Base-by-base conservation (phyloP, 2,888 invertebrate species). In the Drosophila multiciliata region DNA sequence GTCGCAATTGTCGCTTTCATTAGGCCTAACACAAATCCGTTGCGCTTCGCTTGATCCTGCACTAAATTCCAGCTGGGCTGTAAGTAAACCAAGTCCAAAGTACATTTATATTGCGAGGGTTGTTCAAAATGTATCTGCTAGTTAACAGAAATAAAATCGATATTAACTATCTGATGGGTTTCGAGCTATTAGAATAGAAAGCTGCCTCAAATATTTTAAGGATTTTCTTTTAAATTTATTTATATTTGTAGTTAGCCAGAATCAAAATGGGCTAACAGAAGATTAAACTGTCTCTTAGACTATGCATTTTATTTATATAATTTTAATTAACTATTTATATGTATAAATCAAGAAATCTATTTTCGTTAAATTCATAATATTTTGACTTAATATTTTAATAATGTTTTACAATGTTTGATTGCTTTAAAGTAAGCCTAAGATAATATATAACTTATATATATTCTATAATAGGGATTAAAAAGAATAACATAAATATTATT, bases 1-100 rank as follows among this genome's bases (percentile, higher is more conserved):
- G 80, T 79, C 77, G 68, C 74, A 75, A 71, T 66, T 81, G 80
- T 79, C 79, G 74, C 77, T 80, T 79, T 82, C 75, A 77, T 84
- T 82, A 69, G 82, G 79, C 71, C 73, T 12, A 81, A 77, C 69
- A 73, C 75, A 74, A 71, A 82, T 75, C 70, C 72, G 70, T 75
- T 78, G 40, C 80, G 80, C 82, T 78, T 75, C 61, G 66, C 62
- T 75, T 72, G 68, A 80, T 72, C 64, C 69, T 78, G 54, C 49
- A 66, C 78, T 58, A 66, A 74, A 78, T 68, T 78, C 55, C 66
- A 48, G 69, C 26, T 66, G 38, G 60, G 57, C 42, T 63, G 65
- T 69, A 70, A 75, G 66, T 71, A 66, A 75, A 38, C 29, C 52
- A 71, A 53, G 62, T 33, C 45, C 54, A 29, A 50, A 55, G 26